Base-by-base conservation (phyloP, 2,888 invertebrate genomes). In the Pseudanteris insignis region DNA sequence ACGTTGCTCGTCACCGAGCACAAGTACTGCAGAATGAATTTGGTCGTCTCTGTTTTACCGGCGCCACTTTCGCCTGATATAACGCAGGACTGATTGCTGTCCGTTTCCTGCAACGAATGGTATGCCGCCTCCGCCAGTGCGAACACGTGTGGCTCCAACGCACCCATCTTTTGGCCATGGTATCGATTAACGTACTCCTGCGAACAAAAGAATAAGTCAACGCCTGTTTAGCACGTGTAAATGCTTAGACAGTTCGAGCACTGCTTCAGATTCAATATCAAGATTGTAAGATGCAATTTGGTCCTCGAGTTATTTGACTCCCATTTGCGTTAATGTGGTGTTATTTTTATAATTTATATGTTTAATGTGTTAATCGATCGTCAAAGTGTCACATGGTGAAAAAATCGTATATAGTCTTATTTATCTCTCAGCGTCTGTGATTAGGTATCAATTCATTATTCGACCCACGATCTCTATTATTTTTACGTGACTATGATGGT, bases 61-160 rank as follows among this genome's bases (percentile, higher is more conserved):
- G 94, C 94, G 2, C 95, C 94, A 71, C 92, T 92, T 81, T 94
- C 94, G 1, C 94, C 94, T 26, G 92, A 92, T 84, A 94, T 94
- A 47, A 94, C 93, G 71, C 92, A 90, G 41, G 93, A 92, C 81
- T 94, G 91, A 76, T 88, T 87, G 65, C 78, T 75, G 51, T 81
- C 81, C 25, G 79, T 77, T 43, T 81, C 86, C 82, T 88, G 88
- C 50, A 92, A 82, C 9, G 88, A 89, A 57, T 87, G 87, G 81
- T 94, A 93, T 0, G 94, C 91, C 6, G 94, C 91, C 81, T 94
- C 94, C 1, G 94, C 92, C 67, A 95, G 82, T 3, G 94, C 94
- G 82, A 94, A 94, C 29, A 94, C 92, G 81, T 94, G 94, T 0
- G 94, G 94, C 69, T 92, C 89, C 73, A 91, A 81, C 25, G 86